Conservation (phyloP, 2,888 invertebrate genomes). For the Drosophila algonquin region DNA sequence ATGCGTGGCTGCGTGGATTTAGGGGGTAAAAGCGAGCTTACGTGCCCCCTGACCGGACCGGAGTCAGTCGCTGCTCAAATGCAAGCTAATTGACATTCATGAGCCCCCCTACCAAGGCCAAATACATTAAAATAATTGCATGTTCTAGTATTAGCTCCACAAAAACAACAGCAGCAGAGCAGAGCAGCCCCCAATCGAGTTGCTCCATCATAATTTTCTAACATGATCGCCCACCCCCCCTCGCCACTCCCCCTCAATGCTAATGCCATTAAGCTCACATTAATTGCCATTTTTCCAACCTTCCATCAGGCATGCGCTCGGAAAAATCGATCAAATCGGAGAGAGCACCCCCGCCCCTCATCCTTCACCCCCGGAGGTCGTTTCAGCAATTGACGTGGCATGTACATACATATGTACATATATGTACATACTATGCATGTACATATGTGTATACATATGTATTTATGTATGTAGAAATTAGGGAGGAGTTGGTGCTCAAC, state of each 20-base stretch:
- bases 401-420: too few relatives aligned
- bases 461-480: conserved; percentile 3
- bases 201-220: conserved; percentile 27
- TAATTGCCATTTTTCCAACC: conserved; percentile 13
- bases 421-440: not conserved
- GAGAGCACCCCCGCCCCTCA: too few relatives aligned
- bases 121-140: conserved; percentile 79
- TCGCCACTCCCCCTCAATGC: not conserved
- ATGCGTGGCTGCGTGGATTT: conserved; percentile 33
- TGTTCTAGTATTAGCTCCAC: conserved; percentile 46
- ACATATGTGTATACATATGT: too few relatives aligned
- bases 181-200: not conserved
- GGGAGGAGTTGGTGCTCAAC: conserved; percentile 1
- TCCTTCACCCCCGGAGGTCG: conserved; percentile 39
- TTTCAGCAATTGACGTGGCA: conserved; percentile 27
- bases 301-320: not conserved
- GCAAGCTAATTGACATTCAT: conserved; percentile 74
- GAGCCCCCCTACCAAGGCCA: conserved; percentile 67
- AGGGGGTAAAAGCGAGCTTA: conserved; percentile 34
- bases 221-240: conserved; percentile 19
- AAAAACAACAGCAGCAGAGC: conserved; percentile 5
- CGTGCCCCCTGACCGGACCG: conserved; percentile 19
- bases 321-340: conserved; percentile 67
- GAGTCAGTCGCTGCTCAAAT: conserved; percentile 19
- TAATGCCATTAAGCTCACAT: conserved; percentile 1